Conservation (phyloP, 1,140 invertebrate species). For the Cardiocondyla obscurior region DNA sequence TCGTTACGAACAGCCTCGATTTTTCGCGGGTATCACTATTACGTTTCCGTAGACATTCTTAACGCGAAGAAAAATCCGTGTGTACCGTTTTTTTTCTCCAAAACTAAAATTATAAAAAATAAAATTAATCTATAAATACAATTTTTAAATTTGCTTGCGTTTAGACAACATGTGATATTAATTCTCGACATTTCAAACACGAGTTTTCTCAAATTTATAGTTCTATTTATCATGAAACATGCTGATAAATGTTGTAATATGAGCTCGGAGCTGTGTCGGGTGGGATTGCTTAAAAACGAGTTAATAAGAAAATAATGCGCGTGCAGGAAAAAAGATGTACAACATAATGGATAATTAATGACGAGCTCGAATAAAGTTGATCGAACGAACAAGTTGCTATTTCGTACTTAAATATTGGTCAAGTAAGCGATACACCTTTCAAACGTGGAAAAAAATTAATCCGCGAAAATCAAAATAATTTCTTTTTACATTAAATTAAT, state of each 20-base stretch:
- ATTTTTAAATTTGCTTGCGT: background rate
- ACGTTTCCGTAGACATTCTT: background rate
- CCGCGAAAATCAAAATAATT: background rate
- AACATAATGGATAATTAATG: conserved; percentile 21
- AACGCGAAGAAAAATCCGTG: background rate
- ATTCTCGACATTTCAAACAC: background rate
- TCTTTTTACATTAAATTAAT: background rate
- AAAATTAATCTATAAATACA: background rate
- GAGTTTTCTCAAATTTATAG: background rate
- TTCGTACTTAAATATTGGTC: background rate
- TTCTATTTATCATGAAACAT: background rate
- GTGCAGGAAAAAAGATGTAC: background rate
- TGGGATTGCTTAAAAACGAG: conserved; percentile 15
- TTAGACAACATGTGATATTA: background rate
- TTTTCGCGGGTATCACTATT: conserved; percentile 56
- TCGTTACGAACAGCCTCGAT: conserved; percentile 64
- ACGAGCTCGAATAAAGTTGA: conserved; percentile 24
- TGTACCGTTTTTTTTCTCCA: background rate
- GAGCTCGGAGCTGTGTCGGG: background rate
- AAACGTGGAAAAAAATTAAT: background rate
- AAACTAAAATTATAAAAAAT: background rate
- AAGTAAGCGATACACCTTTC: background rate
- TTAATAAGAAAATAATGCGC: conserved; percentile 30
- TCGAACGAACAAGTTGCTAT: background rate
- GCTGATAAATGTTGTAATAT: conserved; percentile 39